A percentile compares a stretch with the other conserved stretches of the same genome.
Conservation (phyloP, 2,797 vertebrate species). For the Brotogeris chrysoptera region DNA sequence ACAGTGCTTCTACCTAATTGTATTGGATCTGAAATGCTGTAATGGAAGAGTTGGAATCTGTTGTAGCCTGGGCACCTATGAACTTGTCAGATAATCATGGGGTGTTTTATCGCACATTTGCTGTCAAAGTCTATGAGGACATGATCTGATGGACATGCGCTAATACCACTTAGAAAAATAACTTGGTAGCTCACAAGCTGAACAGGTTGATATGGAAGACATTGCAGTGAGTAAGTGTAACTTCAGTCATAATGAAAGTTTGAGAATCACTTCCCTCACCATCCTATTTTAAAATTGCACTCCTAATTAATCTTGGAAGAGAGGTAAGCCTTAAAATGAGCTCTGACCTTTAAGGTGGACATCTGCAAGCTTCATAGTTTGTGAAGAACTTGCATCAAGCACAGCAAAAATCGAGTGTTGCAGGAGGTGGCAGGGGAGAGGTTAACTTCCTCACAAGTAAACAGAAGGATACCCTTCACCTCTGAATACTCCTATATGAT, state of each 20-base stretch:
- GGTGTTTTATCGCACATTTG: neutral
- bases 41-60: neutral
- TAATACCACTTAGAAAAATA: neutral
- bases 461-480: neutral
- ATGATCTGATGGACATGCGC: neutral
- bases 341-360: neutral
- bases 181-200: neutral
- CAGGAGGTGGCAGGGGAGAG: neutral
- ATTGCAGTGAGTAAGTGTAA: neutral
- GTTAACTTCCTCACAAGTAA: neutral
- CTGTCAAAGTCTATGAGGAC: neutral
- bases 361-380: neutral
- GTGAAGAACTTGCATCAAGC: neutral
- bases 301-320: neutral
- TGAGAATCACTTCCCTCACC: neutral
- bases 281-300: neutral
- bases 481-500: neutral
- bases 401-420: neutral
- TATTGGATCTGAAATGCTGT: neutral
- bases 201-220: neutral
- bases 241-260: neutral
- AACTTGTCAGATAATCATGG: neutral
- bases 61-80: neutral
- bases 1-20: neutral
- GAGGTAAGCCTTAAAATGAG: neutral